A percentile compares a stretch with the other conserved stretches of the same genome.
These are phyloP conservation scores for Daboia siamensis DNA, from an alignment of 2,113 vertebrate genomes.

Conservation along the genomic window DNA sequence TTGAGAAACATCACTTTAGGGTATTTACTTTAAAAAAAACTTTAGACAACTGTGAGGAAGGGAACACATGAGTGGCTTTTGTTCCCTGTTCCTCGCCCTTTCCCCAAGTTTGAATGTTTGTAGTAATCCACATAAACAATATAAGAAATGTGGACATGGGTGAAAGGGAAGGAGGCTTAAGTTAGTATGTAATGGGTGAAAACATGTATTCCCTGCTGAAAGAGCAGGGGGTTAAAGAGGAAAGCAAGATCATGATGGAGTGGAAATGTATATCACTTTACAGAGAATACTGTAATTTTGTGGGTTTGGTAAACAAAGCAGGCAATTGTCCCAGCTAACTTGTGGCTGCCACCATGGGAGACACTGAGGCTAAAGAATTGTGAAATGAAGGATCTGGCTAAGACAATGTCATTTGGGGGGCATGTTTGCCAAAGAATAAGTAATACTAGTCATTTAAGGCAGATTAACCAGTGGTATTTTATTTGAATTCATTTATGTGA, in stretches of 20 bases:
- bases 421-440: conserved; percentile 44
- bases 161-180: not conserved
- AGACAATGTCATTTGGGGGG: conserved; percentile 57
- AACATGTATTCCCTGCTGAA: conserved; percentile 49
- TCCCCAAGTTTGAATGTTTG: not conserved
- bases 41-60: not conserved
- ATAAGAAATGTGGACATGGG: not conserved
- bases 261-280: conserved; percentile 48
- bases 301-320: conserved; percentile 65
- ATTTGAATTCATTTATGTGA: conserved; percentile 15
- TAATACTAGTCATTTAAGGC: conserved; percentile 43
- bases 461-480: fast-evolving
- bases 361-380: conserved; percentile 53
- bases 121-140: not conserved
- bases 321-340: conserved; percentile 60
- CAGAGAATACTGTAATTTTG: conserved; percentile 61
- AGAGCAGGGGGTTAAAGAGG: conserved; percentile 62
- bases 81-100: not conserved
- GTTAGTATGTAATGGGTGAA: not conserved
- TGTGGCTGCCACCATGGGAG: conserved; percentile 62
- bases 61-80: not conserved
- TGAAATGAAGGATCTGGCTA: conserved; percentile 54
- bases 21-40: not conserved
- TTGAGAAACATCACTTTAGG: not conserved
- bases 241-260: conserved; percentile 52